Percentiles rank a stretch among this genome's conserved stretches.
phyloP scores from a whole-genome alignment of 2,797 vertebrate species.

The Rallus crepitans region DNA sequence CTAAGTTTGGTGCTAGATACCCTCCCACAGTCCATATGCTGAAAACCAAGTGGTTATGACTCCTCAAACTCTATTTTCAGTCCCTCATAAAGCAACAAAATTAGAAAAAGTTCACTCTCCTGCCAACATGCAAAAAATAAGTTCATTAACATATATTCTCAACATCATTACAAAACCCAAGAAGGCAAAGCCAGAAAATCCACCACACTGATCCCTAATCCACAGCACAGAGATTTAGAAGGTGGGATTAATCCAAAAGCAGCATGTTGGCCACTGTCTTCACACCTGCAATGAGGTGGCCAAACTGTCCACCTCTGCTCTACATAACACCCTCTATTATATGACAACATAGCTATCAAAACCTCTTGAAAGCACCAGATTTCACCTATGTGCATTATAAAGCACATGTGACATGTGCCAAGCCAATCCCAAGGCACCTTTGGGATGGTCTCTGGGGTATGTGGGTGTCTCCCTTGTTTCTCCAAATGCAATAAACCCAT shows the following conservation, averaged over 20 bases:
- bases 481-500: fast-evolving
- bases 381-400: fast-evolving
- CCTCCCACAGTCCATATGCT: slow-evolving; percentile 54
- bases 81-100: background rate
- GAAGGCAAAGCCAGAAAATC: background rate
- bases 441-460: background rate
- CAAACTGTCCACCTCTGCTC: background rate
- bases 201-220: background rate
- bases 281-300: no score
- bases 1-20: background rate
- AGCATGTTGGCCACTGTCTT: no score
- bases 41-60: background rate
- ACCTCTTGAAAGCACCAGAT: background rate
- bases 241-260: background rate
- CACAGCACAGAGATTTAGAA: background rate
- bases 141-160: background rate
- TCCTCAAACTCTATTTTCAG: background rate
- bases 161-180: background rate
- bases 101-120: background rate
- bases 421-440: background rate
- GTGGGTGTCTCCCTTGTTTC: fast-evolving
- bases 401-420: fast-evolving
- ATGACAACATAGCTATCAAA: fast-evolving
- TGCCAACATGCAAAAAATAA: background rate
- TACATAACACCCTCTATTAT: fast-evolving